Base-by-base conservation (phyloP, 2,888 invertebrate genomes). In the Cenopis cana region DNA sequence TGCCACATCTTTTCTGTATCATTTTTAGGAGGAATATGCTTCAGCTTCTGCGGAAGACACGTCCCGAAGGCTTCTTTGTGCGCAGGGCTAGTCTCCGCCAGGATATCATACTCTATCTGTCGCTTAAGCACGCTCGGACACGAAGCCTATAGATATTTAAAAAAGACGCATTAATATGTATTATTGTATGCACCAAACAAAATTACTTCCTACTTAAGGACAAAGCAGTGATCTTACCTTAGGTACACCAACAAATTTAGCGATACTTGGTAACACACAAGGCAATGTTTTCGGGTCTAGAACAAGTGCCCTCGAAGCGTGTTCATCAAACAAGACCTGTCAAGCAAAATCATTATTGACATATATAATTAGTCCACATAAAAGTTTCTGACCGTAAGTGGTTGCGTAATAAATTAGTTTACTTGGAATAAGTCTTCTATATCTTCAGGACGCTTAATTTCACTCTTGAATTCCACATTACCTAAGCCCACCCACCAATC, bases 381-480 rank as follows among this genome's bases (percentile, higher is more conserved):
- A 5, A 14, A 14, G 12, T 55, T 29, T 9, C 2, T 9, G n/a
- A 8, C 12, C 3, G 12, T 10, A 46, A 57, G 5, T 29, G 46
- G 24, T 29, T n/a, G 29, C 20, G 11, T 61, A 50, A 50, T 14
- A 29, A 11, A 46, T 6, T n/a, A 24, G n/a, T 50, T 52, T 82
- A 94, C 94, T 83, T 94, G 93, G 78, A 95, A 95, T 78, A 95
- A 87, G 66, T 93, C 92, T 82, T 94, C 92, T 36, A 95, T 92
- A 72, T 94, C 93, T 81, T 94, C 93, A 12, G 94, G 93, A 78
- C 93, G 78, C 85, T 90, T 83, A 69, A 91, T 89, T 85, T 94
- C 88, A 77, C 89, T 88, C 81, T 91, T 90, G 74, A 89, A 92
- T 72, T 94, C 90, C 0, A 89, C 84, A 60, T 88, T 94, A 3